Evolutionary conservation across 2,113 vertebrate species (phyloP), one percentile per base, ranked within the genome.

Genomic region (Struthio camelus): DNA sequence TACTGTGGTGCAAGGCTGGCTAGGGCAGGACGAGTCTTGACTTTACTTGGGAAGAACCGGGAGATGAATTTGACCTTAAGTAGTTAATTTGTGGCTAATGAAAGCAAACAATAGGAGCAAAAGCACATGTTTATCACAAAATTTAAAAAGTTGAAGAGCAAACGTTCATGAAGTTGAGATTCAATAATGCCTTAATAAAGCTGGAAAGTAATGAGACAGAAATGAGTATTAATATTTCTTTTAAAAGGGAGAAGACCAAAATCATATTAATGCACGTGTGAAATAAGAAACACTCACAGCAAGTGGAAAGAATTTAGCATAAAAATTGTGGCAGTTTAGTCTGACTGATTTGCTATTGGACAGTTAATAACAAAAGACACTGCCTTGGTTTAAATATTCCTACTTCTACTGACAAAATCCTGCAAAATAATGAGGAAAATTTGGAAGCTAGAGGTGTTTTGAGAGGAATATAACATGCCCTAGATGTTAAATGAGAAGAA

Each of bases 271-370:
- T 65, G 64, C 23, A 96, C 44, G 81, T 61, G 32, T 48, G 38
- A 46, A 94, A 46, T 44, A 91, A 84, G 46, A 93, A 91, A 75
- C 15, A 71, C 44, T 69, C 5, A 13, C 22, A 80, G 38, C 10
- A 95, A 92, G 19, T 86, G 59, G 72, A 91, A 85, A 91, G 94
- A 86, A 91, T 95, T 90, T 88, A 93, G 79, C 48, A 93, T 84
- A 30, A 92, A 65, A 88, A 48, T 11, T 51, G 32, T 50, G 14
- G 46, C 77, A 90, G 64, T 44, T 91, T 86, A 85, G 51, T 54
- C 46, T 36, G 51, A 95, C 50, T 90, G 79, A 95, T 95, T 88
- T 88, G 59, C 59, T 94, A 53, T 95, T 93, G 80, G 62, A 62
- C 94, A 93, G 53, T 89, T 85, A 93, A 80, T 85, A 82, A 87